phyloP scores from a whole-genome alignment of 2,113 vertebrate genomes.

The Lagopus leucura region DNA sequence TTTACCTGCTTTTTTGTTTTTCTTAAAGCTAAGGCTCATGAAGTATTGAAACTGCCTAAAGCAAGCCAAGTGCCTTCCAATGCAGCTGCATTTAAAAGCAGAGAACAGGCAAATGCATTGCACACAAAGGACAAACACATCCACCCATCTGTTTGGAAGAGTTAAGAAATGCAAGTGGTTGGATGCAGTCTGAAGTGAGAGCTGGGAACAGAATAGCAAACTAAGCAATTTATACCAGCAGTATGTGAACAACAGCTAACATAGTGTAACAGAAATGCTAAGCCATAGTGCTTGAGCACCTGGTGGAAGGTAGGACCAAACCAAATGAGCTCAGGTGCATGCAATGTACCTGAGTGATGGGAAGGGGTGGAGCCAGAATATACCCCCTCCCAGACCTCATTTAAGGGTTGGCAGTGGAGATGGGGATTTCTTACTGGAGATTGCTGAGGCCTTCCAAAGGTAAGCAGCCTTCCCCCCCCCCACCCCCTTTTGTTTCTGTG shows the following conservation, averaged over 20 bases:
- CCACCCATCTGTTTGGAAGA: conserved; percentile 36
- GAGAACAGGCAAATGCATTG: conserved; percentile 21
- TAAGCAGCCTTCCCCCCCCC: too few relatives aligned
- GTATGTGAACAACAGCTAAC: not conserved
- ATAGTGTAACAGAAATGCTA: too few relatives aligned
- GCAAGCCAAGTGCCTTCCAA: conserved; percentile 39
- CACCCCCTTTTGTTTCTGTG: too few relatives aligned
- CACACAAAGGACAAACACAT: conserved; percentile 9
- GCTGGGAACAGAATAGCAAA: not conserved
- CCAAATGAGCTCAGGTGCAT: too few relatives aligned
- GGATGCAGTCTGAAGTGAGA: conserved; percentile 31
- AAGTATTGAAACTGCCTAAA: conserved; percentile 52
- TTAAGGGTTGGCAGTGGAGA: too few relatives aligned
- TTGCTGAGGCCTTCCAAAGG: too few relatives aligned
- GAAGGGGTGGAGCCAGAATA: too few relatives aligned
- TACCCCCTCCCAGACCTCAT: too few relatives aligned
- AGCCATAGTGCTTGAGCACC: too few relatives aligned
- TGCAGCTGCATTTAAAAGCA: not conserved
- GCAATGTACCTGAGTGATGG: too few relatives aligned
- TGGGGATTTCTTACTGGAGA: too few relatives aligned
- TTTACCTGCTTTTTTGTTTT: not conserved
- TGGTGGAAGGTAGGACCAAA: too few relatives aligned
- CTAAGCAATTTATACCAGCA: not conserved
- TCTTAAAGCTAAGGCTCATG: not conserved
- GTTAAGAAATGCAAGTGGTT: conserved; percentile 21